These are phyloP conservation scores for Latrodectus geometricus DNA, from an alignment of 1,140 invertebrate genomes.

Conservation along the genomic window DNA sequence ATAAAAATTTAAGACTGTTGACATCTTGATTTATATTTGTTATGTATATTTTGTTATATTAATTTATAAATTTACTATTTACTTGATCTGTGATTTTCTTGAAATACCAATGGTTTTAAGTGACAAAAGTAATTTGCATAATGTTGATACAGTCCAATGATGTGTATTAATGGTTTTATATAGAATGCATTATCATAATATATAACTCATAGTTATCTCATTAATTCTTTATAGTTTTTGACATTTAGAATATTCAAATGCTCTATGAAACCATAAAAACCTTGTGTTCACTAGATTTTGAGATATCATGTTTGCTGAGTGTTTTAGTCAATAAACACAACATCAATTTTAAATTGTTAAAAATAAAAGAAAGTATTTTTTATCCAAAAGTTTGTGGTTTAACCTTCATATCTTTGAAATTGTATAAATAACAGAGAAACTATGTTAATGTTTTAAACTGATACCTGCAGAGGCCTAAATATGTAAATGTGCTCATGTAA, in stretches of 20 bases:
- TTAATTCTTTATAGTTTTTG: no score
- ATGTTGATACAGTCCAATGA: no score
- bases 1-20: no score
- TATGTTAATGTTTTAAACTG: slow-evolving; percentile 42
- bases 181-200: no score
- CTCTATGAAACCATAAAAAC: background rate
- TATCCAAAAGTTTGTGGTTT: slow-evolving; percentile 29
- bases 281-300: background rate
- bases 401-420: slow-evolving; percentile 55
- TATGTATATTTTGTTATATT: background rate
- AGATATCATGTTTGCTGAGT: background rate
- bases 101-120: background rate
- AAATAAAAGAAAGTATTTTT: slow-evolving; percentile 35
- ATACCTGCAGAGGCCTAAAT: slow-evolving; percentile 47
- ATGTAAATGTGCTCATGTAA: slow-evolving; percentile 39
- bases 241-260: no score
- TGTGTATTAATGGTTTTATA: no score
- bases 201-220: no score
- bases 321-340: background rate
- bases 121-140: no score
- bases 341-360: background rate
- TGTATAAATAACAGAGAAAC: background rate
- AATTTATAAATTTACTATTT: background rate
- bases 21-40: no score
- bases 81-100: background rate